Conservation (phyloP, 1,140 invertebrate species). For the Penaeus indicus region DNA sequence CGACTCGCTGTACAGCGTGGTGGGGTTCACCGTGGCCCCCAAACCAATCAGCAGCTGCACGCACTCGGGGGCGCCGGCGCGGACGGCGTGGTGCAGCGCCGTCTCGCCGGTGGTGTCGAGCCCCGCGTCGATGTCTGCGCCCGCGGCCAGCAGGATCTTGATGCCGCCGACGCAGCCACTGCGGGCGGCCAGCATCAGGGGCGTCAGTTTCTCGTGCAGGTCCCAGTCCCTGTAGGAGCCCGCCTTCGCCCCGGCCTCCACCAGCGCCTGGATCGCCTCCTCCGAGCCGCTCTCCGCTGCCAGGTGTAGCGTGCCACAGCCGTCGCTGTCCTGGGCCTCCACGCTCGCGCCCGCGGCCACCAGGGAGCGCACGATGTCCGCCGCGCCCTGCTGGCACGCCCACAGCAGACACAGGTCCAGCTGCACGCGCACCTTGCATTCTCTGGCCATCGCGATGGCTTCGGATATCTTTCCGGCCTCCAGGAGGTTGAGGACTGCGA, state of each 20-base stretch:
- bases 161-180: slow-evolving; percentile 77
- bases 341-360: slow-evolving; percentile 51
- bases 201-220: slow-evolving; percentile 77
- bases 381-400: slow-evolving; percentile 60
- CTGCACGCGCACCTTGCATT: slow-evolving; percentile 36
- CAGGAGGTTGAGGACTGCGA: slow-evolving; percentile 50
- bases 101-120: slow-evolving; percentile 78
- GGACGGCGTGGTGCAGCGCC: slow-evolving; percentile 83
- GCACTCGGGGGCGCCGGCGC: slow-evolving; percentile 79
- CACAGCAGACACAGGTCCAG: slow-evolving; percentile 64
- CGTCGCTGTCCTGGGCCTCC: slow-evolving; percentile 59
- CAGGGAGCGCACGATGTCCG: slow-evolving; percentile 47
- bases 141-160: slow-evolving; percentile 76
- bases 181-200: slow-evolving; percentile 83
- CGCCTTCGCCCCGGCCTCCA: slow-evolving; percentile 78
- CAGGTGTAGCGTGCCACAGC: slow-evolving; percentile 63
- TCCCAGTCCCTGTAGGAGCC: slow-evolving; percentile 76
- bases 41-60: slow-evolving; percentile 78
- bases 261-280: slow-evolving; percentile 77
- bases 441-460: slow-evolving; percentile 38
- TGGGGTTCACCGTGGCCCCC: slow-evolving; percentile 78
- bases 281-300: slow-evolving; percentile 77
- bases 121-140: slow-evolving; percentile 82
- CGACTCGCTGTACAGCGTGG: slow-evolving; percentile 84
- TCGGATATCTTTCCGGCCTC: slow-evolving; percentile 49